Evolutionary conservation across 2,888 invertebrate species (phyloP).

Genomic region (Lomographa bimaculata): DNA sequence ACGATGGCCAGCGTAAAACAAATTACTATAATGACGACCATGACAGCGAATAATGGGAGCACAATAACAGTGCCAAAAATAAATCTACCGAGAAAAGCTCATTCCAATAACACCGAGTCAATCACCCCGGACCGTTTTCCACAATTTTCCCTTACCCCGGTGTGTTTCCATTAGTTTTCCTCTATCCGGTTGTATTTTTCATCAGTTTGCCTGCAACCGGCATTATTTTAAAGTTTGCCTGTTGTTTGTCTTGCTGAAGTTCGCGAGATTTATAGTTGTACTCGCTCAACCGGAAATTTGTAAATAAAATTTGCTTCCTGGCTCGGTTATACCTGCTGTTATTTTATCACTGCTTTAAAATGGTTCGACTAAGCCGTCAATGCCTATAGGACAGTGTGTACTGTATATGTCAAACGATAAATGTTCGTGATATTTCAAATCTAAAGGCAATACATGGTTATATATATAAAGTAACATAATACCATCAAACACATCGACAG

Average conservation of each 20-base stretch:
- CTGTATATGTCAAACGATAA: too few species aligned
- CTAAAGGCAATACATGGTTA: too few species aligned
- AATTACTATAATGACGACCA: slow-evolving; percentile 2
- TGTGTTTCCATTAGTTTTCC: slow-evolving; percentile 32
- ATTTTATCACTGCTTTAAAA: slow-evolving; percentile 15
- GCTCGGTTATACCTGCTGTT: slow-evolving; percentile 1
- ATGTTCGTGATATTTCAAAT: too few species aligned
- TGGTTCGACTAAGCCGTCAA: too few species aligned
- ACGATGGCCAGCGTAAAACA: slow-evolving; percentile 1
- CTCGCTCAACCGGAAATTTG: slow-evolving; percentile 34
- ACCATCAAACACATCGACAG: too few species aligned
- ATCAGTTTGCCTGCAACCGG: slow-evolving; percentile 4
- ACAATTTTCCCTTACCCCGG: slow-evolving; percentile 9
- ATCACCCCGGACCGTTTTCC: slow-evolving; percentile 14
- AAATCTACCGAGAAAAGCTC: slow-evolving; percentile 10
- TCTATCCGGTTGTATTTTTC: slow-evolving; percentile 1
- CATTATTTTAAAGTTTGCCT: slow-evolving; percentile 37
- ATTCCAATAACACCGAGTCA: slow-evolving; percentile 16
- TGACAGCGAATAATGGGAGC: slow-evolving; percentile 12
- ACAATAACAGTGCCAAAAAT: slow-evolving; percentile 10
- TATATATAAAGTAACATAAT: too few species aligned
- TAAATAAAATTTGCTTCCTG: slow-evolving; percentile 33
- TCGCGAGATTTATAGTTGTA: slow-evolving; percentile 33
- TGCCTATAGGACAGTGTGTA: too few species aligned
- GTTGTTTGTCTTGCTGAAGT: slow-evolving; percentile 32